Evolutionary conservation across 2,888 invertebrate genomes (phyloP).

Genomic region (Eupithecia inturbata): DNA sequence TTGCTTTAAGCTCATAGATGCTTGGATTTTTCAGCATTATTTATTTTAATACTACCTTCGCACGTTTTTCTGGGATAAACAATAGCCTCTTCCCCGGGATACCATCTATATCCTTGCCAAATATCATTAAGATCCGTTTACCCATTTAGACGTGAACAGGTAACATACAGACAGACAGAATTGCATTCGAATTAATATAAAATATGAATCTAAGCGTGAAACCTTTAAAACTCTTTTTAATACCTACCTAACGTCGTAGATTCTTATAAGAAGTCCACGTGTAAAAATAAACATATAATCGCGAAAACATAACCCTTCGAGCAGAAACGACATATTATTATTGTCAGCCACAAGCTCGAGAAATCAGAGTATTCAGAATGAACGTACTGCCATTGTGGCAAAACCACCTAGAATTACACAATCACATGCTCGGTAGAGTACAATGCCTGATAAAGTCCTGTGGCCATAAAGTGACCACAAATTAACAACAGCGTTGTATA

Average conservation of each 20-base stretch:
- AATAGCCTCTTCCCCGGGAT: no score
- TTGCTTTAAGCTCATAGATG: no score
- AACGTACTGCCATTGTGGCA: constrained; percentile 15
- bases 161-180: not conserved
- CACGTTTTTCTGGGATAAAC: no score
- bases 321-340: not conserved
- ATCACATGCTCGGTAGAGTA: constrained; percentile 2
- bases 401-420: constrained; percentile 13
- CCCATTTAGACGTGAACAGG: not conserved
- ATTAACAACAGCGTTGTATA: not conserved
- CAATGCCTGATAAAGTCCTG: constrained; percentile 15
- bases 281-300: not conserved
- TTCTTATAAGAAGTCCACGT: not conserved
- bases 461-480: not conserved
- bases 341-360: not conserved
- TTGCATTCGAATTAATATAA: not conserved
- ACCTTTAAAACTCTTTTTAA: not conserved
- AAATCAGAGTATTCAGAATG: not conserved
- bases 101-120: no score
- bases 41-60: not conserved
- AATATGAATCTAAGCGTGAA: not conserved
- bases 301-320: not conserved
- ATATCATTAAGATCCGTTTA: no score
- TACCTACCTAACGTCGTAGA: not conserved
- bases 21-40: no score